Evolutionary conservation across 1,140 invertebrate species (phyloP).

Genomic region (Drosophila nebulosa): DNA sequence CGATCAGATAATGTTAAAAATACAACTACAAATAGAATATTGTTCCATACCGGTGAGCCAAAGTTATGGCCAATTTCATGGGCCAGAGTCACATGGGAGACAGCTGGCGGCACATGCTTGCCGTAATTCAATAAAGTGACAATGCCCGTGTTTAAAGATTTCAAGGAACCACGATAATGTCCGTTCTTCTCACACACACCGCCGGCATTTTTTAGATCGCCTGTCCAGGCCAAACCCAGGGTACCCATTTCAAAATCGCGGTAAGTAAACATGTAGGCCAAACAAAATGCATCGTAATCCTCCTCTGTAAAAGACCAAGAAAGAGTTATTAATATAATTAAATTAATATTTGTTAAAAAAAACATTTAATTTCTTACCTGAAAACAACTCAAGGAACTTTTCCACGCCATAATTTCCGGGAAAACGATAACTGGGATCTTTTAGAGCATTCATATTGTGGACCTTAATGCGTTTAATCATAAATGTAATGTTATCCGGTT

Average conservation of each 20-base stretch:
- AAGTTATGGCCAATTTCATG: constrained; percentile 99
- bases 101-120: constrained; percentile 98
- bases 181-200: constrained; percentile 97
- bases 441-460: constrained; percentile 90
- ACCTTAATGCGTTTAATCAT: constrained; percentile 98
- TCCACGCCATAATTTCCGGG: constrained; percentile 96
- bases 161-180: constrained; percentile 96
- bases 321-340: neutral
- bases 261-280: constrained; percentile 99
- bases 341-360: neutral
- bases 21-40: neutral
- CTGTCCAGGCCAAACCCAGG: constrained; percentile 98
- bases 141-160: constrained; percentile 98
- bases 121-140: constrained; percentile 99
- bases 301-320: constrained; percentile 86
- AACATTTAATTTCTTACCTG: constrained; percentile 84
- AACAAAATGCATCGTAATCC: constrained; percentile 98
- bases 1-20: neutral
- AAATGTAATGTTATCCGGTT: constrained; percentile 95
- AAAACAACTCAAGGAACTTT: constrained; percentile 96
- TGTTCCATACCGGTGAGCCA: constrained; percentile 91
- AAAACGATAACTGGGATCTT: constrained; percentile 93
- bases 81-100: constrained; percentile 98
- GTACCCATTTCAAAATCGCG: constrained; percentile 99
- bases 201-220: constrained; percentile 96